These are phyloP conservation scores for Scyliorhinus canicula DNA, from an alignment of 2,797 vertebrate genomes.

Conservation along the genomic window DNA sequence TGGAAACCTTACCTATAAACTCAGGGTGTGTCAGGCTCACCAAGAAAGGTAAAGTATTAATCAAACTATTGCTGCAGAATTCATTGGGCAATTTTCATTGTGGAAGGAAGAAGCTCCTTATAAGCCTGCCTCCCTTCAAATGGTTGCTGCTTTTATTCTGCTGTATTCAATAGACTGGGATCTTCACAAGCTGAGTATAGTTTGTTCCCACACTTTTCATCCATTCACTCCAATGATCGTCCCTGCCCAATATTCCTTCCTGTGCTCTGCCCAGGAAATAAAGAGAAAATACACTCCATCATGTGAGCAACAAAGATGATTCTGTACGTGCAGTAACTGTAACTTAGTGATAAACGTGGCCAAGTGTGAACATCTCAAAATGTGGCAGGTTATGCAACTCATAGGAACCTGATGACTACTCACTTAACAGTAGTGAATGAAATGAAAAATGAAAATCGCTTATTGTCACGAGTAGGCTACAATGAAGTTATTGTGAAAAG, in stretches of 20 bases:
- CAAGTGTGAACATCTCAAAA: not conserved
- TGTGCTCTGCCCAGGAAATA: not conserved
- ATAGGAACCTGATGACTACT: too few species aligned
- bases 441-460: too few species aligned
- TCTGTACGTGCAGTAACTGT: not conserved
- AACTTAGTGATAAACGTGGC: not conserved
- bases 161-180: not conserved
- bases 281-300: not conserved
- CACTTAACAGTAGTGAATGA: not conserved
- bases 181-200: not conserved
- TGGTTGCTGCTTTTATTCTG: not conserved
- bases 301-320: not conserved
- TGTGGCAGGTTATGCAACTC: not conserved
- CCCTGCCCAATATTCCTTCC: not conserved
- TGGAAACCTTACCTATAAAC: not conserved
- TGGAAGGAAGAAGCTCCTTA: not conserved
- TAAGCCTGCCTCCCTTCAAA: too few species aligned
- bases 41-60: not conserved
- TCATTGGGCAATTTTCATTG: not conserved
- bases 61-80: not conserved
- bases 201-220: not conserved
- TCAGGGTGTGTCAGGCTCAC: not conserved
- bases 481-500: too few species aligned
- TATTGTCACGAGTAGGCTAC: too few species aligned
- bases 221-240: not conserved